Evolutionary conservation across 2,113 vertebrate species (phyloP), one percentile per base, ranked within the genome.

Genomic region (Tragelaphus imberbis): DNA sequence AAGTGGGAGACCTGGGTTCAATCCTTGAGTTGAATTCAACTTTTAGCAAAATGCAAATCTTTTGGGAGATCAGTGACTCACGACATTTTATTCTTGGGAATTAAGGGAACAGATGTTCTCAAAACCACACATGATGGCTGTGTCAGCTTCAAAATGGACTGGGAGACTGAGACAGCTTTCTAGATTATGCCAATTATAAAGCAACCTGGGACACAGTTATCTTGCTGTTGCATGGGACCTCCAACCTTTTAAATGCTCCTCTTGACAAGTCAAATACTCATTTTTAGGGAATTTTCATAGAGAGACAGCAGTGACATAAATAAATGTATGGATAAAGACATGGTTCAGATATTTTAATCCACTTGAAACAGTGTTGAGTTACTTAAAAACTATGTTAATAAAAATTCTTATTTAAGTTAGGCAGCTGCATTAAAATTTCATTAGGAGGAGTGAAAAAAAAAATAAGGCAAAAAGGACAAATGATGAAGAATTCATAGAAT

Each of bases 41-140:
- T 30, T 94, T 89, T 51, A 92, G 75, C 25, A 55, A 44, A 87
- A 75, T 51, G 95, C 28, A 85, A 84, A 65, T 40, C 44, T 90
- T 95, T 81, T 84, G 33, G 21, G 28, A 86, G 40, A 95, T 47
- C 10, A 71, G 58, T 77, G 92, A 97, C 75, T 95, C 87, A 85
- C 33, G 58, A 84, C n/a, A 88, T 63, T 90, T 33, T 44, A 44
- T 95, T n/a, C 61, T 87, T 93, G 79, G 71, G 91, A 97, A 84
- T 90, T 49, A 88, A n/a, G 53, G 84, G 49, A 92, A 75, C 87
- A 97, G 94, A 96, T 97, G 95, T 92, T 95, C 90, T 97, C 19
- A 44, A 65, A 90, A 82, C 81, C 85, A 95, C 88, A 93, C 81
- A 95, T 7, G 0, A 71, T 65, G n/a, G 19, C 40, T 89, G 59